Conservation (phyloP, 2,113 vertebrate genomes). For the Semnopithecus entellus region DNA sequence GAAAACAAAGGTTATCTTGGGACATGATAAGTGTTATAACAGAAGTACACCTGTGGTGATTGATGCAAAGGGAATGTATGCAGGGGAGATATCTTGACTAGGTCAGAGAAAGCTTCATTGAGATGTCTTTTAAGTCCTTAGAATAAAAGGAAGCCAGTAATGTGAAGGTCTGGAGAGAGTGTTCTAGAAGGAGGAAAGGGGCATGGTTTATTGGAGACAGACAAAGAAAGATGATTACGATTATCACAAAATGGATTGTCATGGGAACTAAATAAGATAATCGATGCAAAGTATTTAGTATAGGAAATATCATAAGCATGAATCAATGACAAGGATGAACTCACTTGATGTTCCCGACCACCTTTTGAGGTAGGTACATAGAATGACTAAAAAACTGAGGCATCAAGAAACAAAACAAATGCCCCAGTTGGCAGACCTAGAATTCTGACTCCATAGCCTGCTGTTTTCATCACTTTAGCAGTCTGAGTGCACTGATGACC, state of each 20-base stretch:
- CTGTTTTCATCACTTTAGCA: not conserved
- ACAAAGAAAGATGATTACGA: not conserved
- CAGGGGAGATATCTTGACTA: not conserved
- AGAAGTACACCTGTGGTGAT: not conserved
- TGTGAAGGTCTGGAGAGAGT: not conserved
- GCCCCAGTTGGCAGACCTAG: not conserved
- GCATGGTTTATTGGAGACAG: not conserved
- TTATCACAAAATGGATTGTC: not conserved
- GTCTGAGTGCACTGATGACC: not conserved
- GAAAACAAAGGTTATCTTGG: not conserved
- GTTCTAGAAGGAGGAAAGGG: not conserved
- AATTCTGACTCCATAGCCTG: not conserved
- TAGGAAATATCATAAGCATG: not conserved
- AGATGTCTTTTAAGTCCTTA: not conserved
- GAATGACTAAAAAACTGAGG: not conserved
- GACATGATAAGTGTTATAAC: not conserved
- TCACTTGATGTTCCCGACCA: not conserved
- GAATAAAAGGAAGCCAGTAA: not conserved
- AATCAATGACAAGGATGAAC: not conserved
- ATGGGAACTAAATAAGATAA: not conserved
- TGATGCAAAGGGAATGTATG: not conserved
- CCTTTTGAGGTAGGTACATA: not conserved
- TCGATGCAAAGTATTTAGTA: not conserved
- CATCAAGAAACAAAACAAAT: not conserved
- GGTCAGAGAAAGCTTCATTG: not conserved